These are phyloP conservation scores for Chloroceryle amazona DNA, from an alignment of 2,797 vertebrate genomes.

Conservation along the genomic window DNA sequence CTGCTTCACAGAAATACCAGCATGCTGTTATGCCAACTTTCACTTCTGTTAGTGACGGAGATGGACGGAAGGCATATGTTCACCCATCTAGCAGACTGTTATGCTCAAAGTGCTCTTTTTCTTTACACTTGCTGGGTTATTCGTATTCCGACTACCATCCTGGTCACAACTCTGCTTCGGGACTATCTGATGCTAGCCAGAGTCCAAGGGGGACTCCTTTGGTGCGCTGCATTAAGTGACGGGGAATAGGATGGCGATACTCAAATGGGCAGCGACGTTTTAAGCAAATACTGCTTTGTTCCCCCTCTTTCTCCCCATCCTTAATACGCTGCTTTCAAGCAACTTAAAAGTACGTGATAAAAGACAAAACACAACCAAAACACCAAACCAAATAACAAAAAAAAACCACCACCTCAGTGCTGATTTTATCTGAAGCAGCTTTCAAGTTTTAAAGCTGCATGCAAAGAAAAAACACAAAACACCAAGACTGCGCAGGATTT, in stretches of 20 bases:
- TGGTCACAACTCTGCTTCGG: fast-evolving
- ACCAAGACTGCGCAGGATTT: fast-evolving
- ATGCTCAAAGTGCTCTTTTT: background rate
- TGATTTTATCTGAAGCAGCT: background rate
- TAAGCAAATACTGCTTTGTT: background rate
- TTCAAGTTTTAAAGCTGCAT: no score
- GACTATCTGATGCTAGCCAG: background rate
- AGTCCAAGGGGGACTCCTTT: background rate
- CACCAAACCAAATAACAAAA: background rate
- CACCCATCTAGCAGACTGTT: background rate
- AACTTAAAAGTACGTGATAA: background rate
- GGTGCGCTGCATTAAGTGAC: background rate
- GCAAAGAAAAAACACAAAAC: no score
- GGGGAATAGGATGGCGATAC: fast-evolving
- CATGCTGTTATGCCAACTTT: background rate
- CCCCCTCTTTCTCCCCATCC: background rate
- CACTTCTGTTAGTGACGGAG: background rate
- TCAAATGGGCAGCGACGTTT: fast-evolving
- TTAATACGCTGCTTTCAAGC: fast-evolving
- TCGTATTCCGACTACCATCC: fast-evolving
- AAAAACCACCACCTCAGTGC: background rate
- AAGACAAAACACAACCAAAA: background rate
- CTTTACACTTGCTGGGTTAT: background rate
- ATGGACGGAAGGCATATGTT: constrained; percentile 46
- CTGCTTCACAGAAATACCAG: constrained; percentile 28